Evolutionary conservation across 2,888 invertebrate species (phyloP).

Genomic region (Himalopsyche japonica): DNA sequence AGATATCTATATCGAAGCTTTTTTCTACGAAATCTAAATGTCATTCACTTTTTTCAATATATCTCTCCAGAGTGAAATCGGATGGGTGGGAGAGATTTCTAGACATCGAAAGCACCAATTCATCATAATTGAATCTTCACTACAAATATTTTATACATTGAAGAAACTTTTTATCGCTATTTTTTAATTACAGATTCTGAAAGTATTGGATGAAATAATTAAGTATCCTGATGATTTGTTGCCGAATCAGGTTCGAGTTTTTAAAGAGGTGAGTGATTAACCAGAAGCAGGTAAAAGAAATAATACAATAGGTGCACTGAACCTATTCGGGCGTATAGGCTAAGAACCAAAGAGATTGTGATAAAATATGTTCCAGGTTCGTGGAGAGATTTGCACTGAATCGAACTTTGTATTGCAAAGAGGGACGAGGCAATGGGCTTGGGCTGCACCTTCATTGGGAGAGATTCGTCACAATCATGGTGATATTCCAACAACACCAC

Average conservation of each 20-base stretch:
- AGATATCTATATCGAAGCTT: too few species aligned
- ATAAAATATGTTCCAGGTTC: slow-evolving; percentile 45
- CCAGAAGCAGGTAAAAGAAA: neutral
- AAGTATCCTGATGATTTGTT: slow-evolving; percentile 51
- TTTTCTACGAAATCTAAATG: too few species aligned
- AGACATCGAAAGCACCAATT: too few species aligned
- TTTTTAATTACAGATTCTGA: slow-evolving; percentile 53
- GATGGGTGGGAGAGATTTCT: too few species aligned
- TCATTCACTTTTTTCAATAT: too few species aligned
- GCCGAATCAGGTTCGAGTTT: slow-evolving; percentile 50
- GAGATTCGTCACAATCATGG: slow-evolving; percentile 49
- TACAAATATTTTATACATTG: too few species aligned
- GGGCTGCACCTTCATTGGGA: slow-evolving; percentile 49
- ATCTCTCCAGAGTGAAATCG: too few species aligned
- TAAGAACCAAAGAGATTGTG: neutral
- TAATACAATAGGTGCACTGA: neutral
- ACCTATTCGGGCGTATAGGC: neutral
- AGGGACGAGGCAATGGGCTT: slow-evolving; percentile 45
- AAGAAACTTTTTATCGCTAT: slow-evolving; percentile 10
- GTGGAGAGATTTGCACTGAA: slow-evolving; percentile 49
- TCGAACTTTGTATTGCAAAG: slow-evolving; percentile 51
- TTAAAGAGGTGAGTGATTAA: slow-evolving; percentile 51
- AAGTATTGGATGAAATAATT: slow-evolving; percentile 57
- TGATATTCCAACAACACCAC: neutral
- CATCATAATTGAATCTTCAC: too few species aligned